Percentiles rank a stretch among this genome's conserved stretches.
Evolutionary conservation across 2,113 vertebrate genomes (phyloP).

Genomic region (Odontophorus gujanensis): DNA sequence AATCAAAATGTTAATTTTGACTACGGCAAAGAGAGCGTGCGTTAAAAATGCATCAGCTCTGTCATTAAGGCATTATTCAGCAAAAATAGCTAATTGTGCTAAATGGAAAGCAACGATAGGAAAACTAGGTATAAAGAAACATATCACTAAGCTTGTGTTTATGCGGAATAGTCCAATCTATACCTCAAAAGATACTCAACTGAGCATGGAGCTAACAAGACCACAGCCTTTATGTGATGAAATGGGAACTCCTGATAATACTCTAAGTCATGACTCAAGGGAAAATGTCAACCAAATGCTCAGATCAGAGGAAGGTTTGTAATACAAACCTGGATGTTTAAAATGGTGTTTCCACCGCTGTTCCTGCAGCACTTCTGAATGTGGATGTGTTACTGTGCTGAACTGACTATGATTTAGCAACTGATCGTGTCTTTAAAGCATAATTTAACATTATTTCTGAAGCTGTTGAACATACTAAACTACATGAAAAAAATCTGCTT

Average conservation of each 20-base stretch:
- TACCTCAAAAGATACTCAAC: neutral
- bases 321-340: slow-evolving; percentile 54
- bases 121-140: slow-evolving; percentile 5
- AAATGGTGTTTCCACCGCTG: slow-evolving; percentile 33
- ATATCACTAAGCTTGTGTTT: slow-evolving; percentile 36
- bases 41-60: slow-evolving; percentile 60
- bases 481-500: slow-evolving; percentile 57
- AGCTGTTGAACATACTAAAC: slow-evolving; percentile 39
- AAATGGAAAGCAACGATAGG: slow-evolving; percentile 34
- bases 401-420: slow-evolving; percentile 31
- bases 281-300: slow-evolving; percentile 33
- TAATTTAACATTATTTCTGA: slow-evolving; percentile 44
- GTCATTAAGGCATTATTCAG: slow-evolving; percentile 63
- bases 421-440: slow-evolving; percentile 25
- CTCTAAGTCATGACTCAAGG: slow-evolving; percentile 47
- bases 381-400: neutral
- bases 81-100: slow-evolving; percentile 49
- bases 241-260: slow-evolving; percentile 39
- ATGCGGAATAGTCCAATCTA: neutral
- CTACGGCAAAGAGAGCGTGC: slow-evolving; percentile 46
- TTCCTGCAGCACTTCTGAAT: slow-evolving; percentile 28
- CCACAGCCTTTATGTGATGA: slow-evolving; percentile 8
- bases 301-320: slow-evolving; percentile 59
- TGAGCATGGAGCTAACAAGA: slow-evolving; percentile 48
- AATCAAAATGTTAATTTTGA: slow-evolving; percentile 65